Evolutionary conservation across 2,888 invertebrate genomes (phyloP).

Genomic region (Lasioglossum zephyrum): DNA sequence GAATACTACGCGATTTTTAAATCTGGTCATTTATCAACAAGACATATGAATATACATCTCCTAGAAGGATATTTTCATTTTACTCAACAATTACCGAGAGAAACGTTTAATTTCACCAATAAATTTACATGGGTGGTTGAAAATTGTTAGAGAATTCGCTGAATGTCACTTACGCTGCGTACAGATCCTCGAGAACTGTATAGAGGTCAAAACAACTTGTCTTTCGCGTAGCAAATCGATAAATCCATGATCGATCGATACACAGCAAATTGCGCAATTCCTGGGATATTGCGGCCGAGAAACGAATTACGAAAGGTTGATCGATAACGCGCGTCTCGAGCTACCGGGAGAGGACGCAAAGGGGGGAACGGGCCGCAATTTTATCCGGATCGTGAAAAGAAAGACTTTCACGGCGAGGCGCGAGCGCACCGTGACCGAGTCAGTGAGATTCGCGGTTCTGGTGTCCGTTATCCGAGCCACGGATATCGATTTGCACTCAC

Average conservation of each 20-base stretch:
- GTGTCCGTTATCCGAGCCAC: constrained; percentile 66
- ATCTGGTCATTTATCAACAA: no score
- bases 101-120: not conserved
- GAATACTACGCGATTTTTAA: no score
- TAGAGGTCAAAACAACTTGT: not conserved
- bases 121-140: not conserved
- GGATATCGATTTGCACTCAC: constrained; percentile 70
- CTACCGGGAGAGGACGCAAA: not conserved
- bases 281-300: not conserved
- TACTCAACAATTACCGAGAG: not conserved
- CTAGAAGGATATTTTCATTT: not conserved
- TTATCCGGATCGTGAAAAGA: constrained; percentile 23
- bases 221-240: not conserved
- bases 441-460: constrained; percentile 45
- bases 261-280: not conserved
- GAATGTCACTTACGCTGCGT: not conserved
- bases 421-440: constrained; percentile 41
- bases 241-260: not conserved
- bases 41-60: no score
- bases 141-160: no score
- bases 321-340: not conserved
- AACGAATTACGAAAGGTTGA: constrained; percentile 5
- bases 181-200: not conserved
- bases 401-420: constrained; percentile 66
- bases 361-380: not conserved